Base-by-base conservation (phyloP, 2,888 invertebrate species). In the Erebia ligea region DNA sequence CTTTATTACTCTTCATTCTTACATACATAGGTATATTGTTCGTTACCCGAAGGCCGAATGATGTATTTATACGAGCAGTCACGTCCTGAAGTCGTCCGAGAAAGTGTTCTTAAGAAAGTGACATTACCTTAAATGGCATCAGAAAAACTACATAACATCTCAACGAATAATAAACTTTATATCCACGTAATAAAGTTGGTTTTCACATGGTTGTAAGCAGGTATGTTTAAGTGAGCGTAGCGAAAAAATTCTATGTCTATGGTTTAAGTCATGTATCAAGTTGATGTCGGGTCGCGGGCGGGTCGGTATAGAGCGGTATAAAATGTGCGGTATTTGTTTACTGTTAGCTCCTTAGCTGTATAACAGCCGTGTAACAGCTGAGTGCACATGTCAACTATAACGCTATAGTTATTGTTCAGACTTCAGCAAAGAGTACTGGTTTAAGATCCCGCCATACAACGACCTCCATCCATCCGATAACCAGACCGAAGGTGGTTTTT, bases 21-120 rank as follows among this genome's bases (percentile, higher is more conserved):
- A 3, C 25, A 3, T 25, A 25, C 25, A 25, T 25, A 25, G 3
- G 3, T 25, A 4, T 34, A 34, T 34, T 34, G 6, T 34, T 34
- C 6, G 34, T 2, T 6, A 34, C 34, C 34, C 1, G 6, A 34
- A 34, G 15, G n/a, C 13, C 6, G 34, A 25, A 13, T 40, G 34
- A n/a, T 25, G 15, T 58, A 8, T 34, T 34, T 15, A 34, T n/a
- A 54, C 19, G 10, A 59, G 59, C 59, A 9, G 54, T 54, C 54
- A 19, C 54, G 54, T 54, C n/a, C 17, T n/a, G 17, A n/a, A 17
- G 10, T 59, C 50, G 62, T 62, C 56, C 71, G 75, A 73, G 79
- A 80, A 79, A 79, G 77, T 78, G 75, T 73, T 77, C 76, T 74
- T 67, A 73, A 75, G 78, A 77, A 77, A 77, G 77, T 74, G 74